Evolutionary conservation across 2,797 vertebrate genomes (phyloP), one percentile per base, ranked within the genome.

Genomic region (Sus cebifrons): DNA sequence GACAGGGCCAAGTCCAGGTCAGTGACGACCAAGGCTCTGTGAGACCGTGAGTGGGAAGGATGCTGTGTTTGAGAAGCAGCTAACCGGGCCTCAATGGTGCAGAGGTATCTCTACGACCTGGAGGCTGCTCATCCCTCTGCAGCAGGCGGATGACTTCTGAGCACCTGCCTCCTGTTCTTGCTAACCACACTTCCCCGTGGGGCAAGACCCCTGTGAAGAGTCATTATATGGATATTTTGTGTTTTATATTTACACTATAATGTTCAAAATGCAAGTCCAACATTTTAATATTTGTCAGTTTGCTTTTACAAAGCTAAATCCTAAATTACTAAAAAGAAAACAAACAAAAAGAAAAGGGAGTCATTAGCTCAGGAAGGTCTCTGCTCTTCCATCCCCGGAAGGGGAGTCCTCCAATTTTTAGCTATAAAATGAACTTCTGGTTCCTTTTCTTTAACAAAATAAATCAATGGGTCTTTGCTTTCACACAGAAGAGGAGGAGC

Each of bases 391-490:
- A 54, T 88, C 86, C 6, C 77, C 54, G 79, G 90, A 68, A 81
- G 67, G 64, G 49, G 62, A 89, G 78, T 58, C 13, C 67, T 84
- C 94, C 94, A 65, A 65, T 94, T 95, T 96, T 83, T 91, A 89
- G 62, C 0, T 2, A 94, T 91, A 89, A 73, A 89, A 73, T 32
- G 64, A 60, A 83, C 73, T 58, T 82, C 74, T 6, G 15, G 79
- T 44, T 81, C 44, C 81, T 88, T 87, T 86, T 21, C n/a, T 92
- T 96, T 86, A 92, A 86, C 70, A 52, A 94, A 95, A 94, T 75
- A 79, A 91, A 96, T 91, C 81, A 92, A 96, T 11, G 73, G 71
- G 56, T 56, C 67, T 92, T 94, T 94, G 94, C 82, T 96, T 95
- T 81, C 65, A 40, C 91, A 65, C 13, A 58, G 81, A 27, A 91